Evolutionary conservation across 2,888 invertebrate species (phyloP), one percentile per base, ranked within the genome.

Genomic region (Epistrophe grossulariae): DNA sequence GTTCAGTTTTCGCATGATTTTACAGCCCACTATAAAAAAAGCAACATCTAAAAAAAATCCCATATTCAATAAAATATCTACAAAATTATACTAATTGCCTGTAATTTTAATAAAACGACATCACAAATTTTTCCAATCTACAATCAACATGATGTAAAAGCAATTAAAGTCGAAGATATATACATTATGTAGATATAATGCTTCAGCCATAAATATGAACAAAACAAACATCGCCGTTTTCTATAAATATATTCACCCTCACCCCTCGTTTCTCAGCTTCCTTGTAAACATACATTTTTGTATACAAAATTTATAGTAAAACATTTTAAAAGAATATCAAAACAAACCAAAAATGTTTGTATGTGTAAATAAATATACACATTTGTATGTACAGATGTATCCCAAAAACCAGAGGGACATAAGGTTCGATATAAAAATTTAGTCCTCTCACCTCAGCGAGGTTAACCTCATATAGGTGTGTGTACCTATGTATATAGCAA

Each of bases 151-250:
- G 72, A 84, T 81, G 84, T 84, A 81, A 73, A 77, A 35, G 50
- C 66, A 84, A 81, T 84, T 81, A 81, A 48, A 45, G 50, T 52
- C 60, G 38, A 66, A 64, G 19, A 80, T 60, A 72, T 52, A 71
- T 70, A 78, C 13, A 4, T 19, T 24, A 13, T 13, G 11, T 19
- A 11, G n/a, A n/a, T n/a, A n/a, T 52, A 11, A 0, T 73, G 72
- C 73, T 81, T 70, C 68, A 70, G n/a, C 66, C 9, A 43, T 48
- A 66, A 11, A 52, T 15, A 52, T 52, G 5, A 19, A 50, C 24
- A 40, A 57, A 59, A 28, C 55, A 74, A 50, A 40, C 70, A 70
- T 31, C 35, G 43, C 62, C 1, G 9, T 50, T 4, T 15, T 70
- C 73, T 83, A 79, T 73, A 79, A 73, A 73, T 73, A 73, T 17